A percentile compares a stretch with the other conserved stretches of the same genome.
phyloP scores from a whole-genome alignment of 2,113 vertebrate genomes.

The Heteronetta atricapilla region DNA sequence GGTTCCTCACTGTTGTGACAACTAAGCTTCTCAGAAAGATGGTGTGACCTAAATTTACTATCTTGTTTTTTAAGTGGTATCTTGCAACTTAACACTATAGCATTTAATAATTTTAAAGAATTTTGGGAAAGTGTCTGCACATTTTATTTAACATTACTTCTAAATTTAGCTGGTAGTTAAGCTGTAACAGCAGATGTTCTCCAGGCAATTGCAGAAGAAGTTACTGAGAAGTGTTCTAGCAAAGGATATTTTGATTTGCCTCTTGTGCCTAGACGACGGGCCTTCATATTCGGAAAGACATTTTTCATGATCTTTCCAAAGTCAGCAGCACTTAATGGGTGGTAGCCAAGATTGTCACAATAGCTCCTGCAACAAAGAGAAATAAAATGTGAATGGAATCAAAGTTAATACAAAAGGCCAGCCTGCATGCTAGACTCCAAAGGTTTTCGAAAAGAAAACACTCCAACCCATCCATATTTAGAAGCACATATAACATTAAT shows the following conservation, averaged over 20 bases:
- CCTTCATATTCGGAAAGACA: slow-evolving; percentile 99
- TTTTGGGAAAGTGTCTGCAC: slow-evolving; percentile 60
- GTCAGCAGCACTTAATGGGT: slow-evolving; percentile 96
- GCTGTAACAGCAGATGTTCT: slow-evolving; percentile 80
- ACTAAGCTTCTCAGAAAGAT: not conserved
- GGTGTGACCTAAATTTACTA: not conserved
- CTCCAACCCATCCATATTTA: slow-evolving; percentile 27
- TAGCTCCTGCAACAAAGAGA: slow-evolving; percentile 90
- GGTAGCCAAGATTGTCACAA: slow-evolving; percentile 99
- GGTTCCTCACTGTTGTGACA: not conserved
- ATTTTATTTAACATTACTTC: slow-evolving; percentile 77
- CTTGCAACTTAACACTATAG: slow-evolving; percentile 66
- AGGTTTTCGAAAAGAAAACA: slow-evolving; percentile 46
- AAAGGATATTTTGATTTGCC: slow-evolving; percentile 99
- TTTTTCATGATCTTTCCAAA: slow-evolving; percentile 99
- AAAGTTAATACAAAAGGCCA: slow-evolving; percentile 6
- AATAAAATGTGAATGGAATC: slow-evolving; percentile 41
- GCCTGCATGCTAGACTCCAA: slow-evolving; percentile 10
- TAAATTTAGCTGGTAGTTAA: slow-evolving; percentile 82
- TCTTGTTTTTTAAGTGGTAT: slow-evolving; percentile 7
- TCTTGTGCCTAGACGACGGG: slow-evolving; percentile 97
- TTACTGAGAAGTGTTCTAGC: slow-evolving; percentile 68
- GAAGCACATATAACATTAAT: slow-evolving; percentile 64
- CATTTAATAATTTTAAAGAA: slow-evolving; percentile 52
- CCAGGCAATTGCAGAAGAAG: slow-evolving; percentile 63